Conservation (phyloP, 2,797 vertebrate genomes). For the Sebastes kiyomatsui region DNA sequence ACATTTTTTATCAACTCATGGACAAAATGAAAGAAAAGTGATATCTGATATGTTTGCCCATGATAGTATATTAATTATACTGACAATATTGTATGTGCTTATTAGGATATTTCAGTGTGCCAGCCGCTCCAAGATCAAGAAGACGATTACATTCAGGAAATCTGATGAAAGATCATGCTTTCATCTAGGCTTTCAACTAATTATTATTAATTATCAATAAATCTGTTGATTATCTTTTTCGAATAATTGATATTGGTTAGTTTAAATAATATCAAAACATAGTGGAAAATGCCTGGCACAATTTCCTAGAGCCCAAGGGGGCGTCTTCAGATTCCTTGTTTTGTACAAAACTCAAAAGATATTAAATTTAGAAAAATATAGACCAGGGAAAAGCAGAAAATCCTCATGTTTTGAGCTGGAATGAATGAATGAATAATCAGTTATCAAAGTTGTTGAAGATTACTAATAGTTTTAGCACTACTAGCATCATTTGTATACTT, state of each 20-base stretch:
- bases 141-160: background rate
- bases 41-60: background rate
- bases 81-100: background rate
- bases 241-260: background rate
- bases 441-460: no score
- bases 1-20: background rate
- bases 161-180: rapidly evolving
- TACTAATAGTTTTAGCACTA: background rate
- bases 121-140: background rate
- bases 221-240: background rate
- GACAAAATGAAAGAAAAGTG: background rate
- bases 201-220: background rate
- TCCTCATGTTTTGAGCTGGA: background rate
- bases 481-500: background rate
- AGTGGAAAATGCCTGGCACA: no score
- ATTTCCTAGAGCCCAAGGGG: background rate
- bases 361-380: background rate
- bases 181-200: background rate
- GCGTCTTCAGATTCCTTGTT: background rate
- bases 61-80: background rate
- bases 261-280: background rate
- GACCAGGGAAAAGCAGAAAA: background rate
- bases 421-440: background rate
- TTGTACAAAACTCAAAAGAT: background rate
- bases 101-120: background rate